Evolutionary conservation across 2,888 invertebrate genomes (phyloP), one percentile per base, ranked within the genome.

Genomic region (Altica lythri): DNA sequence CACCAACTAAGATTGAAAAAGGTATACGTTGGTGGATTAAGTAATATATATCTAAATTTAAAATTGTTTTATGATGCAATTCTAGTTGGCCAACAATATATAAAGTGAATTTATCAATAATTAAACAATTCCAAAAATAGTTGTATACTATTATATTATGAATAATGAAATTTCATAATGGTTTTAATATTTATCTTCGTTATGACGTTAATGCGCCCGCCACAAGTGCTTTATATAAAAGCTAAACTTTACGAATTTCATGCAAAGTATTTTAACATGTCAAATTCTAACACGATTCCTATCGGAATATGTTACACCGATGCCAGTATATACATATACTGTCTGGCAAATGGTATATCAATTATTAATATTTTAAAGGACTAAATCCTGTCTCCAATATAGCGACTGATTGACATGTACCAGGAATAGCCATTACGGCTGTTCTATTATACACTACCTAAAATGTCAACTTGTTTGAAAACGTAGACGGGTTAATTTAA

Each of bases 371-470:
- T 55, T 44, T 48, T 38, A 38, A 38, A 48, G 29, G 30, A 34
- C 40, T 49, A 29, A 49, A 49, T 42, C 13, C 6, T 29, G 30
- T 48, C 38, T 34, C 46, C 40, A 30, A 48, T 30, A 48, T 13
- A 19, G 29, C 47, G 59, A 62, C 64, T 72, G 73, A 74, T 71
- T 74, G 73, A 71, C 73, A 69, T 61, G 59, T 70, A 75, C 71
- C 67, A 69, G 72, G 68, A 66, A 71, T 67, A 63, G 67, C 74
- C 71, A 75, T 75, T 74, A 75, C 29, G 12, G 30, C 38, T 48
- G 13, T 13, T 48, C 12, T 48, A 48, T 48, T 48, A 48, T 48
- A 48, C 19, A 48, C 25, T 27, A 47, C 9, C 27, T 12, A 5
- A 47, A 47, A 47, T 47, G 47, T 47, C 47, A 37, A 38, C 47